A percentile compares a stretch with the other conserved stretches of the same genome.
These are phyloP conservation scores for Dermatemys mawii DNA, from an alignment of 2,113 vertebrate species.

Conservation along the genomic window DNA sequence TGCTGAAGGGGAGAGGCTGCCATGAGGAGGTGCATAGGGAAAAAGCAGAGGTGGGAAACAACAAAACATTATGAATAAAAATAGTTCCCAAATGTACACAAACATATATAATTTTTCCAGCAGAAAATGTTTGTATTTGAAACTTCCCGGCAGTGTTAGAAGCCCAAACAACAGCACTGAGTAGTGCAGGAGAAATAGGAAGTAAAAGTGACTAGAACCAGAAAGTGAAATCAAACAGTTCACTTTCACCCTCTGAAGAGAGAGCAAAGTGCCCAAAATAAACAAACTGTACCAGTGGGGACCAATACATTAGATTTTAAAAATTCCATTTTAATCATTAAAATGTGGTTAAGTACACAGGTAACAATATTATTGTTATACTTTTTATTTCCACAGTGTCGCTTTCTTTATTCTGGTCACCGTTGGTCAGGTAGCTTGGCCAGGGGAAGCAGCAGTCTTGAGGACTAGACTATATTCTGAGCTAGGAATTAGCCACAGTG, in stretches of 20 bases:
- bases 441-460: neutral
- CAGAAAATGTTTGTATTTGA: neutral
- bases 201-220: neutral
- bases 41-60: neutral
- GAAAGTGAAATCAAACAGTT: neutral
- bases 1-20: neutral
- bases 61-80: neutral
- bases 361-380: slow-evolving; percentile 34
- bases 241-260: neutral
- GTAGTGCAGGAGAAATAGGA: neutral
- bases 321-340: slow-evolving; percentile 59
- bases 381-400: slow-evolving; percentile 62
- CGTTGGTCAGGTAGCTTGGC: slow-evolving; percentile 26
- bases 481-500: slow-evolving; percentile 21
- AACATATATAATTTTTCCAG: neutral
- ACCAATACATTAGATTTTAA: slow-evolving; percentile 30
- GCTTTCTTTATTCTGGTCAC: slow-evolving; percentile 24
- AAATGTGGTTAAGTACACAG: slow-evolving; percentile 57
- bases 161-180: neutral
- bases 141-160: neutral
- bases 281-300: neutral
- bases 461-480: neutral
- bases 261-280: neutral
- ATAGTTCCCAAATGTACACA: neutral
- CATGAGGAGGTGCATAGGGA: neutral